phyloP scores from a whole-genome alignment of 2,888 invertebrate genomes.

The Eucera pruinosa region DNA sequence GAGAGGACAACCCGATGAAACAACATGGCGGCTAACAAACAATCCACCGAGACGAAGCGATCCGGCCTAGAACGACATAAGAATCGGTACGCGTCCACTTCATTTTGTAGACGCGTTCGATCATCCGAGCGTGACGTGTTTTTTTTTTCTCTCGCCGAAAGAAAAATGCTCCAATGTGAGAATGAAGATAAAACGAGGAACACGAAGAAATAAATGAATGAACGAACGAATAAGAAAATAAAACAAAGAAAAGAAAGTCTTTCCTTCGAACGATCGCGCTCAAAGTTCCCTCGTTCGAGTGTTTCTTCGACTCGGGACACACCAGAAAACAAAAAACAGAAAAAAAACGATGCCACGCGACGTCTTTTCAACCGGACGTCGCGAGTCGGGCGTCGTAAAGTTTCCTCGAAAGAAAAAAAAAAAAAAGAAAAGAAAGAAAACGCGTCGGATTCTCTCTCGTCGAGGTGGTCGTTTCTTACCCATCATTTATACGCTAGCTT shows the following conservation, averaged over 20 bases:
- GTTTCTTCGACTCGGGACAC: slow-evolving; percentile 40
- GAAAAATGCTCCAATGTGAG: slow-evolving; percentile 9
- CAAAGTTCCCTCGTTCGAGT: slow-evolving; percentile 62
- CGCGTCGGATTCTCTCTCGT: slow-evolving; percentile 57
- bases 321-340: too few relatives aligned
- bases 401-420: too few relatives aligned
- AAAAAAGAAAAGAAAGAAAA: too few relatives aligned
- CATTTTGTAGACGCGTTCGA: too few relatives aligned
- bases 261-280: slow-evolving; percentile 67
- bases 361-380: slow-evolving; percentile 39
- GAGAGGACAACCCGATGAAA: slow-evolving; percentile 78
- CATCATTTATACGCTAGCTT: slow-evolving; percentile 84
- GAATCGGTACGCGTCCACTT: too few relatives aligned
- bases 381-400: too few relatives aligned
- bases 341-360: slow-evolving; percentile 61
- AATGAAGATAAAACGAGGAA: neutral
- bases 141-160: neutral
- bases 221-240: neutral
- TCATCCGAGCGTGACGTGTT: slow-evolving; percentile 70
- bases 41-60: slow-evolving; percentile 81
- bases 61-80: slow-evolving; percentile 59
- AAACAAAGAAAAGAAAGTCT: slow-evolving; percentile 3
- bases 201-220: neutral
- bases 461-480: slow-evolving; percentile 84
- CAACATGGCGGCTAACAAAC: slow-evolving; percentile 82